Base-by-base conservation (phyloP, 2,797 vertebrate genomes). In the Thaleichthys pacificus region DNA sequence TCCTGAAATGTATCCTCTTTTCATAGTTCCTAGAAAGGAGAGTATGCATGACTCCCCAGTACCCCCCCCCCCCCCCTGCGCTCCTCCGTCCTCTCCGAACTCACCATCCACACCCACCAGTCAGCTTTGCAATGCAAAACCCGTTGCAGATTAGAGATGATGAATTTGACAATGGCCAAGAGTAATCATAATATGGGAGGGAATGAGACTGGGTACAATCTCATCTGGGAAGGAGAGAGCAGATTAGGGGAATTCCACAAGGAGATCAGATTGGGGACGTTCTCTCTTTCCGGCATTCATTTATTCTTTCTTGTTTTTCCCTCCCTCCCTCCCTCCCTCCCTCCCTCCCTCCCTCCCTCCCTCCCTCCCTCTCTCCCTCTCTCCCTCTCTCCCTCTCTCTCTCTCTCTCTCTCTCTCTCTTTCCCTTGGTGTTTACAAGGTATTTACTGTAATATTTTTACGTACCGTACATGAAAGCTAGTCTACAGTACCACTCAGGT, bases 191-290 rank as follows among this genome's bases (percentile, higher is more conserved):
- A 47, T 47, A 14, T 14, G 42, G 9, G 21, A 15, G 68, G 49
- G 54, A 73, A 84, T 73, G 61, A 68, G 75, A 90, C 87, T 87
- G 77, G 82, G 84, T 81, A 80, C 78, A 90, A 90, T 92, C 84
- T 91, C 88, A 89, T 92, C 90, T 87, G 84, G 69, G 70, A 79
- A 79, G 79, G 78, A 74, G 81, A 90, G 85, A 88, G 42, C 42
- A 90, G 90, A 92, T 92, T 92, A 92, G 80, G 79, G 82, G 86
- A 89, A 91, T 91, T 92, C 89, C 90, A 88, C 80, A 78, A 83
- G 83, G 89, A 78, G 85, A 91, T 88, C 80, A 86, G 86, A 90
- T 90, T 88, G 82, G 72, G 70, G 14, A 87, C 74, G 68, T 89
- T 77, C 69, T 85, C 84, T 71, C 77, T 65, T 82, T 84, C 83